A percentile compares a stretch with the other conserved stretches of the same genome.
phyloP scores from a whole-genome alignment of 2,888 invertebrate genomes.

The Rhopalosiphum nymphaeae region DNA sequence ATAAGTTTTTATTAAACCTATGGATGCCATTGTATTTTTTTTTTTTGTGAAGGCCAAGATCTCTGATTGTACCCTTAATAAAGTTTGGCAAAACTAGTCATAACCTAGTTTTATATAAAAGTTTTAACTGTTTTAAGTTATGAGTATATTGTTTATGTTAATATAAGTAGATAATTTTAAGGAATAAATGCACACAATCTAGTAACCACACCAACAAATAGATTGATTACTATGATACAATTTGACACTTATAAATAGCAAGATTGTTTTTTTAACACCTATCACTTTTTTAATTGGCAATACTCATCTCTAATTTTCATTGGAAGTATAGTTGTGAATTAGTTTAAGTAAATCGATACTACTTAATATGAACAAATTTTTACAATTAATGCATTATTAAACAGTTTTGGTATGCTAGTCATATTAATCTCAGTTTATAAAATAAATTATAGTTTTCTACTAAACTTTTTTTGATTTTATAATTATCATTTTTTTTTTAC shows the following conservation, averaged over 20 bases:
- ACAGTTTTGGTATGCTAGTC: constrained; percentile 38
- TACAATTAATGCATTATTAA: constrained; percentile 22
- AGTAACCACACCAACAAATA: constrained; percentile 31
- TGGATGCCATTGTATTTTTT: constrained; percentile 38
- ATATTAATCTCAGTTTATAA: constrained; percentile 46
- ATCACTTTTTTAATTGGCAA: background rate
- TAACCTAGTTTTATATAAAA: constrained; percentile 60
- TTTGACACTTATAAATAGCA: constrained; percentile 15
- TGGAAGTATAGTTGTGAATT: background rate
- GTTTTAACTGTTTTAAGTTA: constrained; percentile 45
- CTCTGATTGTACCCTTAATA: constrained; percentile 45
- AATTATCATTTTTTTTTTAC: constrained; percentile 25
- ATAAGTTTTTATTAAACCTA: constrained; percentile 22
- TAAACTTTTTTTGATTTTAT: constrained; percentile 18
- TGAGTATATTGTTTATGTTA: constrained; percentile 38
- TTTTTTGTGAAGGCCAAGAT: constrained; percentile 44
- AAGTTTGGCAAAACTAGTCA: constrained; percentile 63
- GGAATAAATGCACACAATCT: constrained; percentile 51
- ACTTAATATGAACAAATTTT: constrained; percentile 52
- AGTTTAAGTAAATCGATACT: constrained; percentile 21
- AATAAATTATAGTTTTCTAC: constrained; percentile 44
- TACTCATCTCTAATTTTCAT: background rate
- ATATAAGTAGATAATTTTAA: constrained; percentile 24
- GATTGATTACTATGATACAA: constrained; percentile 22
- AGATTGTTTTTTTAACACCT: constrained; percentile 25